Evolutionary conservation across 1,140 invertebrate genomes (phyloP), one percentile per base, ranked within the genome.

Genomic region (Delia radicum): DNA sequence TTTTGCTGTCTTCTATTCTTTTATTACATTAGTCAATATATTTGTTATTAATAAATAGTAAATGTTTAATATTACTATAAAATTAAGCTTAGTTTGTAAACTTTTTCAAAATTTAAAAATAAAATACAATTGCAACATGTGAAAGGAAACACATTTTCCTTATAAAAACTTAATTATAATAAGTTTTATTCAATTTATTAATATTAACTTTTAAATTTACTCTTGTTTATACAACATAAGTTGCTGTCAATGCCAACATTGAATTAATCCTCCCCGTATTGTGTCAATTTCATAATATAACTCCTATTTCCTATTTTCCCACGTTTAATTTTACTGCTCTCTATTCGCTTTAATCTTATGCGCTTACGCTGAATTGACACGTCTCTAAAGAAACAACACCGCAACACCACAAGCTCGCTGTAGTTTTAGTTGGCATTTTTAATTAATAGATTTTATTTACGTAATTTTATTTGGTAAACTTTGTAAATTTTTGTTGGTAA

Each of bases 221-320:
- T 69, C 65, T 69, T 69, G 65, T 69, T 69, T 69, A 69, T 69
- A 33, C 29, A 69, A n/a, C n/a, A 67, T 72, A n/a, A 26, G 18
- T 42, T 24, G 13, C 33, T 48, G 15, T 42, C 2, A 67, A 42
- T 29, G 10, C 37, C 2, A 15, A 62, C 37, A 55, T n/a, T 74
- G 2, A 28, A 8, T 29, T 55, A 48, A 73, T 46, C 15, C 37
- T 27, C 74, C 55, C 74, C 74, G 74, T n/a, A 69, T 75, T 65
- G 74, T 37, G 74, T 65, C 74, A 75, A 71, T 75, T 75, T 75
- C 33, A 55, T 72, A 21, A 48, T 29, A 69, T 29, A 42, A 69
- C 1, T 2, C 31, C 42, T n/a, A n/a, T n/a, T n/a, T n/a, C n/a
- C n/a, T n/a, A n/a, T n/a, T n/a, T 26, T 27, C 8, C 33, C 4